Evolutionary conservation across 2,113 vertebrate species (phyloP), one percentile per base, ranked within the genome.

Genomic region (Larimichthys polyactis): DNA sequence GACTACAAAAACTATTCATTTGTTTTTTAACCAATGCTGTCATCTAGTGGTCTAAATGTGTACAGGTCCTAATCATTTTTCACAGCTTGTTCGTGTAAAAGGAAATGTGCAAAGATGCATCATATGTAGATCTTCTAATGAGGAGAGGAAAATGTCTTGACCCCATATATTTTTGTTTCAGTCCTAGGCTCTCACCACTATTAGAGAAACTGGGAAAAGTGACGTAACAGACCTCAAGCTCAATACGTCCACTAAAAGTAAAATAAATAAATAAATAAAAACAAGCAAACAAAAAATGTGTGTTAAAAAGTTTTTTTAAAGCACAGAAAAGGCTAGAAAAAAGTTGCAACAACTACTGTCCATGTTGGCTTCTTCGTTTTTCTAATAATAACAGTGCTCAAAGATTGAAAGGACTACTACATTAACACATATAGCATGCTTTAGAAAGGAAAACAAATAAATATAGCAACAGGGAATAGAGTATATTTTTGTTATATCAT

Each of bases 41-140:
- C 92, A 91, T 89, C 93, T 92, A 88, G 91, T 90, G 93, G 88
- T 73, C 9, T 32, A 73, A n/a, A 76, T 78, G 6, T 85, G 67
- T 63, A 58, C 0, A 54, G 19, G 44, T 22, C 15, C 16, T 2
- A n/a, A 10, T 24, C 3, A 52, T 54, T 6, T 44, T 63, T 15
- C 15, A 54, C 15, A 52, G 40, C 17, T 57, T 20, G 1, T 27
- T 22, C 3, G 20, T 11, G 9, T 27, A 10, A 29, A 77, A n/a
- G 19, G 15, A 36, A n/a, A 51, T 44, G 16, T 4, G 15, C 20
- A 44, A 17, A 40, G 1, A 19, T 63, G 11, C 5, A 1, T 59
- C 27, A 9, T 71, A 12, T 79, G 17, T 55, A 48, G 59, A 40
- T 72, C 4, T 54, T 27, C 10, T 1, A 57, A 29, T 57, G 15